Conservation (phyloP, 2,113 vertebrate species). For the Ondatra zibethicus region DNA sequence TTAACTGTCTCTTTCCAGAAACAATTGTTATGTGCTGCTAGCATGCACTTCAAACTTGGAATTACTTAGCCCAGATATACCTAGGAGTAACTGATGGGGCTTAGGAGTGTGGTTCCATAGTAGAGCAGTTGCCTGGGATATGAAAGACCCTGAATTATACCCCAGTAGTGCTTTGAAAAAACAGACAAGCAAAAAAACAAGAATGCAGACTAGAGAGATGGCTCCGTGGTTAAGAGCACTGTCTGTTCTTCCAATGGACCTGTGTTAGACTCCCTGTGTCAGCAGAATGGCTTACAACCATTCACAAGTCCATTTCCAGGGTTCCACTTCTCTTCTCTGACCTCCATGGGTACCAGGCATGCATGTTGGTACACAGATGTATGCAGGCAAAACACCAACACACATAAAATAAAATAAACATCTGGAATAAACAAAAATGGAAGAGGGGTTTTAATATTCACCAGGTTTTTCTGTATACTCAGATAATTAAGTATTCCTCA, state of each 20-base stretch:
- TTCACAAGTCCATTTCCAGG: background rate
- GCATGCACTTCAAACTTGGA: background rate
- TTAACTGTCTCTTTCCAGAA: background rate
- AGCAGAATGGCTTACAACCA: background rate
- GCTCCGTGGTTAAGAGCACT: background rate
- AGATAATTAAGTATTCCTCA: background rate
- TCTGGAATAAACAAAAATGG: background rate
- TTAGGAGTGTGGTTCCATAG: background rate
- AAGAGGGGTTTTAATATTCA: background rate
- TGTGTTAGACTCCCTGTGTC: too few relatives aligned
- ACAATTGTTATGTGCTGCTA: background rate
- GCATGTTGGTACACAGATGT: background rate
- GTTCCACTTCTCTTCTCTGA: background rate
- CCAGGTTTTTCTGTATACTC: background rate
- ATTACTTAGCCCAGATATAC: slow-evolving; percentile 35
- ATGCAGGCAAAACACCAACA: background rate
- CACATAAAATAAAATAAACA: background rate
- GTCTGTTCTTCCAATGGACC: background rate
- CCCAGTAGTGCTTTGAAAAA: background rate
- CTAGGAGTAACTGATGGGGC: background rate
- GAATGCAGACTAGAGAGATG: background rate
- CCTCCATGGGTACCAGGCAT: background rate
- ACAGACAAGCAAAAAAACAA: background rate
- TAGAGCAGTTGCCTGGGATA: background rate
- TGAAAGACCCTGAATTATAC: background rate